Percentiles rank a stretch among this genome's conserved stretches.
phyloP scores from a whole-genome alignment of 2,113 vertebrate species.

The Xiphophorus maculatus region DNA sequence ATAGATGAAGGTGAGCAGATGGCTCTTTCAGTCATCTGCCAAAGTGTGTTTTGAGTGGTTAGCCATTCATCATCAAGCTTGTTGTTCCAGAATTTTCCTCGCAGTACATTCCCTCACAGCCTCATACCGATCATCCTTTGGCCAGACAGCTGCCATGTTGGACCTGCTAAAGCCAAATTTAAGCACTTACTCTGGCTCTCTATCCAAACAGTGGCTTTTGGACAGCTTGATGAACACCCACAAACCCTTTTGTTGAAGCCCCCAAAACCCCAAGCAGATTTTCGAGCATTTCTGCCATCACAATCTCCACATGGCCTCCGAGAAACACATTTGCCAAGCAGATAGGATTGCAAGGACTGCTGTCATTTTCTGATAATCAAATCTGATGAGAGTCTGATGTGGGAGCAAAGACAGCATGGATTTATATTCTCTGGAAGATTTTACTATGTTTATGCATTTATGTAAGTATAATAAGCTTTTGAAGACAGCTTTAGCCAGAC shows the following conservation, averaged over 20 bases:
- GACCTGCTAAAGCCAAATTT: slow-evolving; percentile 46
- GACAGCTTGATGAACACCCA: slow-evolving; percentile 64
- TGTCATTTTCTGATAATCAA: slow-evolving; percentile 69
- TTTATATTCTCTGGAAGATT: slow-evolving; percentile 33
- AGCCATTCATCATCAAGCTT: background rate
- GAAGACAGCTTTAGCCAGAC: no score
- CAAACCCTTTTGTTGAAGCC: slow-evolving; percentile 43
- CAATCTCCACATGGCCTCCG: slow-evolving; percentile 55
- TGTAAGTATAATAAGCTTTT: background rate
- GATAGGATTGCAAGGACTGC: slow-evolving; percentile 63
- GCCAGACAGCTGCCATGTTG: slow-evolving; percentile 49
- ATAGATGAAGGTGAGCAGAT: background rate
- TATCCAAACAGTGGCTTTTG: slow-evolving; percentile 40
- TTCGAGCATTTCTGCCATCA: slow-evolving; percentile 56
- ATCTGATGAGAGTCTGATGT: slow-evolving; percentile 61
- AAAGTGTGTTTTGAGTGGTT: background rate
- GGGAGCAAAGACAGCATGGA: slow-evolving; percentile 35
- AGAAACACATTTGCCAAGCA: slow-evolving; percentile 58
- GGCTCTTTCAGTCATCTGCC: background rate
- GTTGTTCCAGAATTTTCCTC: slow-evolving; percentile 14
- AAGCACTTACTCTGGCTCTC: slow-evolving; percentile 39
- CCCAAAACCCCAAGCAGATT: slow-evolving; percentile 51
- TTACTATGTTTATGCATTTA: slow-evolving; percentile 21
- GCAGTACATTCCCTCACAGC: slow-evolving; percentile 10
- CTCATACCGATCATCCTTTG: slow-evolving; percentile 33